Evolutionary conservation across 2,797 vertebrate species (phyloP).

Genomic region (Nyctibius grandis): DNA sequence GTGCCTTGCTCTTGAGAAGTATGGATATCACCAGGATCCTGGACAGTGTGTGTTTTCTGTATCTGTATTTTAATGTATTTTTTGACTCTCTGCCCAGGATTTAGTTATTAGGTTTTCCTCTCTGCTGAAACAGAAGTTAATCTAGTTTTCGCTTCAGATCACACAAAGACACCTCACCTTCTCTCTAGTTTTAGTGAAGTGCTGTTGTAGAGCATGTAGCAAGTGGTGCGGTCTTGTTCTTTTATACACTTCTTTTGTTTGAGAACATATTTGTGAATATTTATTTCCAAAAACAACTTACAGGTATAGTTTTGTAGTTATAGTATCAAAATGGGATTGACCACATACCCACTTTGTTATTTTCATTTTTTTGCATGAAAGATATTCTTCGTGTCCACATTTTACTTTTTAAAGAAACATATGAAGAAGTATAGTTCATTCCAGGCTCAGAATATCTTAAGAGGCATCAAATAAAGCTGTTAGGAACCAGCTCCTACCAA

Average conservation of each 20-base stretch:
- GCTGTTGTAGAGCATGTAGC: neutral
- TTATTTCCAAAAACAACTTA: neutral
- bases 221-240: neutral
- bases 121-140: neutral
- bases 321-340: neutral
- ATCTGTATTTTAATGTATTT: neutral
- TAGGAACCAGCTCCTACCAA: neutral
- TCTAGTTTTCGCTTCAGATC: neutral
- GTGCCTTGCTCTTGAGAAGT: neutral
- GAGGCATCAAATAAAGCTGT: neutral
- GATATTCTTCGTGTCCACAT: neutral
- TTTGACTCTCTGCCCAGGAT: neutral
- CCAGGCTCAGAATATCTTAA: neutral
- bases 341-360: neutral
- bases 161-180: neutral
- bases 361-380: neutral
- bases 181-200: neutral
- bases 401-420: neutral
- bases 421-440: neutral
- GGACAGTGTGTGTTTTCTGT: neutral
- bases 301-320: neutral
- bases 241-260: neutral
- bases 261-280: neutral
- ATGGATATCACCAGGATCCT: neutral
- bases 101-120: slow-evolving; percentile 6